Evolutionary conservation across 2,797 vertebrate species (phyloP).

Genomic region (Carcharodon carcharias): DNA sequence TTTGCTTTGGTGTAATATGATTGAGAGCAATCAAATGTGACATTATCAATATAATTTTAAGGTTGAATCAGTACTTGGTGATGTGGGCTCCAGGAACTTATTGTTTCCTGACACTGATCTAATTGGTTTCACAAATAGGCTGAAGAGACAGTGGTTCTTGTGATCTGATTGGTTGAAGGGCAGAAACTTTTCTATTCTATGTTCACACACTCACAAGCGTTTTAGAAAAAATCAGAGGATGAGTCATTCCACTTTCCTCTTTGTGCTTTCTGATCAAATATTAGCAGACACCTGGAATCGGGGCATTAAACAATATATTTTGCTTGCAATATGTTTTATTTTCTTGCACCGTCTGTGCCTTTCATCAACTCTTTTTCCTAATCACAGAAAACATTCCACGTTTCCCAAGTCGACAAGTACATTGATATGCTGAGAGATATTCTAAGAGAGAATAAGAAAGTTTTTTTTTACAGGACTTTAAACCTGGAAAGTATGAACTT

Average conservation of each 20-base stretch:
- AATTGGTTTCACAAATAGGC: neutral
- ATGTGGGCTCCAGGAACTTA: neutral
- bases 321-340: neutral
- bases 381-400: neutral
- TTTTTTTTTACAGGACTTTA: neutral
- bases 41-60: neutral
- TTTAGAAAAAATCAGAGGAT: neutral
- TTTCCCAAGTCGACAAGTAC: neutral
- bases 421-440: neutral
- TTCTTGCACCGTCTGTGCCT: neutral
- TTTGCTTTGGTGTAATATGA: neutral
- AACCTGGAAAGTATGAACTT: neutral
- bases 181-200: neutral
- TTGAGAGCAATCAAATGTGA: neutral
- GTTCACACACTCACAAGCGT: neutral
- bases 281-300: neutral
- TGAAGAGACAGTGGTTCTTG: neutral
- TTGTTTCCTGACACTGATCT: neutral
- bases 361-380: neutral
- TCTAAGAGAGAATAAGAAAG: neutral
- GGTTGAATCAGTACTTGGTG: neutral
- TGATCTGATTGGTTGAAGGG: neutral
- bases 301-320: constrained; percentile 12
- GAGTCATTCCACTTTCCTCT: neutral
- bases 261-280: neutral